Base-by-base conservation (phyloP, 2,888 invertebrate species). In the Ectemnius lituratus region DNA sequence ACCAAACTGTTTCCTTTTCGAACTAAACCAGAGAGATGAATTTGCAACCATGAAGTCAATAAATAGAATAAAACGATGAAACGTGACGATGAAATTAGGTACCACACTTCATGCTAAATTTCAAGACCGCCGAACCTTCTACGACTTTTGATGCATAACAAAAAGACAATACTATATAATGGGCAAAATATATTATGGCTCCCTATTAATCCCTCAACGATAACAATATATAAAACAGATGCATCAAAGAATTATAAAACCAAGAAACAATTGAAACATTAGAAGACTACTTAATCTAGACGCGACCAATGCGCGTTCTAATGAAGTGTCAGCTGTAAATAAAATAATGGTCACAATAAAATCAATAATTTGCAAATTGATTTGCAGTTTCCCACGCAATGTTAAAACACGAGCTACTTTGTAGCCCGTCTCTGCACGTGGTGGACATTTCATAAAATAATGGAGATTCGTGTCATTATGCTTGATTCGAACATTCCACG, bases 291-390 rank as follows among this genome's bases (percentile, higher is more conserved):
- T 16, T 16, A 52, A 13, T 16, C 8, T 52, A 16, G 52, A 16
- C 52, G 52, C 52, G 37, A 37, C 5, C 37, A 37, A 14, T n/a
- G 52, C 52, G n/a, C 52, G 16, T 52, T 52, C 16, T 52, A 52
- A 52, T 52, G 4, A 16, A 52, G 16, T 16, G n/a, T 52, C 52
- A 52, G 52, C 52, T 52, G 52, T 52, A 52, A 52, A 52, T 52
- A 52, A 52, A 52, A 52, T 52, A 52, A 52, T 16, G n/a, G 16
- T 52, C 14, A 59, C 14, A 14, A 59, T 37, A 37, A 37, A 37
- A 37, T 37, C 37, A 37, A 37, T 37, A 75, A 75, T 75, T 63
- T 65, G 64, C 58, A 78, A 64, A 73, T 76, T 73, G 73, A 76
- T 76, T 73, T 73, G 27, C 63, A 62, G 52, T 63, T 69, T 68